Evolutionary conservation across 1,140 invertebrate genomes (phyloP).

Genomic region (Aphis gossypii): DNA sequence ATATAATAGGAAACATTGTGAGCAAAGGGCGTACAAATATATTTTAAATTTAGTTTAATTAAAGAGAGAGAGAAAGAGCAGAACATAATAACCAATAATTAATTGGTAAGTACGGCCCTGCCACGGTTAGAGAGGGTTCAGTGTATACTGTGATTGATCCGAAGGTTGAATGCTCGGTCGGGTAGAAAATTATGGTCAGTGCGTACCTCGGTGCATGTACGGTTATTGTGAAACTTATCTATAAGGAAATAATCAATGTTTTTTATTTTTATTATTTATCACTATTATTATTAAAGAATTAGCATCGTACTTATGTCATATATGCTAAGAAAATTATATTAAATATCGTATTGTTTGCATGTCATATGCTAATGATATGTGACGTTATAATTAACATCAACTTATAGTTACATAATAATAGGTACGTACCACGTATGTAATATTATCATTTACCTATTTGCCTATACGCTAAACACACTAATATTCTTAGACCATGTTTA

Average conservation of each 20-base stretch:
- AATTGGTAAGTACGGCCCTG: no score
- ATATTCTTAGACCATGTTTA: neutral
- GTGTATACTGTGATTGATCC: neutral
- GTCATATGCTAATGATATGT: neutral
- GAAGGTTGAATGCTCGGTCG: no score
- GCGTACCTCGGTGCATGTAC: no score
- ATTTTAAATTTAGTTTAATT: neutral
- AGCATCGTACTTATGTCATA: neutral
- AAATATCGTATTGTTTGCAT: neutral
- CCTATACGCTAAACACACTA: neutral
- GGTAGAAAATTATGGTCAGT: neutral
- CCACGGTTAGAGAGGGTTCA: neutral
- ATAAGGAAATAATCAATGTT: neutral
- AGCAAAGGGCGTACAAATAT: neutral
- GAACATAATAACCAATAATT: no score
- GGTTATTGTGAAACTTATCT: neutral
- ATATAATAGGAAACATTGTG: neutral
- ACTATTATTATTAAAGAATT: neutral
- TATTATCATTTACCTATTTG: neutral
- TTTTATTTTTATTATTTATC: neutral
- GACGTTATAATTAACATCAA: neutral
- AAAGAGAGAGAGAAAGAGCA: neutral
- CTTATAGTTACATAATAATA: neutral
- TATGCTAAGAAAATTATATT: neutral
- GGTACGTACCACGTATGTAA: neutral